These are phyloP conservation scores for Ceramica pisi DNA, from an alignment of 2,888 invertebrate genomes.

Conservation along the genomic window DNA sequence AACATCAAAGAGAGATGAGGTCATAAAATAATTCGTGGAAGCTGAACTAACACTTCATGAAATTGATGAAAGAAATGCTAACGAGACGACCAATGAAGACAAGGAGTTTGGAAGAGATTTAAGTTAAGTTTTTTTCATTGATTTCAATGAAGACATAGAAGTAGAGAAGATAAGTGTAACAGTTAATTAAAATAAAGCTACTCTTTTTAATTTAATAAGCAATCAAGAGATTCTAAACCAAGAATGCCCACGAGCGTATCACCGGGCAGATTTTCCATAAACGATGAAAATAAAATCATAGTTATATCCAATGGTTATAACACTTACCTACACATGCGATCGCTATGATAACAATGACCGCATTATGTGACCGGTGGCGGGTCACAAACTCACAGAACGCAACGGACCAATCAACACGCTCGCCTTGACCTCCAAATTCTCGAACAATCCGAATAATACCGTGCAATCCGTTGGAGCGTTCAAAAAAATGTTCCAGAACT, in stretches of 20 bases:
- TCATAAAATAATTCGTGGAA: conserved; percentile 6
- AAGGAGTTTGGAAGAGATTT: background rate
- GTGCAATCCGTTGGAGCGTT: conserved; percentile 28
- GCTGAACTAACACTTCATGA: background rate
- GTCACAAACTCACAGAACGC: conserved; percentile 31
- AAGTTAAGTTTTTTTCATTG: background rate
- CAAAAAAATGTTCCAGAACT: conserved; percentile 36
- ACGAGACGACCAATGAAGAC: background rate
- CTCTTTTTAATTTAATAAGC: background rate
- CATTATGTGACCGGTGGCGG: conserved; percentile 45
- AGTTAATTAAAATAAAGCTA: background rate
- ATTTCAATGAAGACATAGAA: background rate
- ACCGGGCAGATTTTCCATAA: conserved; percentile 5
- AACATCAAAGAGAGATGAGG: background rate
- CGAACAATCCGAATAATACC: conserved; percentile 35
- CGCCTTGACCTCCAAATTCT: conserved; percentile 58
- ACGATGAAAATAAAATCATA: conserved; percentile 22
- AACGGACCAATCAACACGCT: conserved; percentile 28
- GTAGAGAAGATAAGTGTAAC: background rate
- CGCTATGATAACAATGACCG: conserved; percentile 52
- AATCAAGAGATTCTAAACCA: background rate
- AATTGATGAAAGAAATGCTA: background rate
- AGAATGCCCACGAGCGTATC: conserved; percentile 8
- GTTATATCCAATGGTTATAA: conserved; percentile 19
- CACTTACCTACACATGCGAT: conserved; percentile 5